Conservation (phyloP, 2,888 invertebrate species). For the Lasioglossum calceatum region DNA sequence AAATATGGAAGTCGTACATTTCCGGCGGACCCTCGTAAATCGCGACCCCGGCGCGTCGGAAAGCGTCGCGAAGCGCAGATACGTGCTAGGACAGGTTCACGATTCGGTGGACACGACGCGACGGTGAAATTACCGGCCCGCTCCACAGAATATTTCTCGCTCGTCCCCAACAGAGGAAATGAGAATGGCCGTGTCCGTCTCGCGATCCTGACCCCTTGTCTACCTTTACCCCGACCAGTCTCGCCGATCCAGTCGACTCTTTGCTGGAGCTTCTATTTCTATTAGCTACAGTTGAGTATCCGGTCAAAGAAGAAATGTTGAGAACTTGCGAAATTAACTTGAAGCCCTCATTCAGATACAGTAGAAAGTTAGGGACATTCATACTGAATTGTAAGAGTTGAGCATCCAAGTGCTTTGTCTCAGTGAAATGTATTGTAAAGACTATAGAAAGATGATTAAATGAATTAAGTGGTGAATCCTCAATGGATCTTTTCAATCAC, state of each 20-base stretch:
- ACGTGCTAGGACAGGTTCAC: slow-evolving; percentile 43
- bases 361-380: too few relatives aligned
- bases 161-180: slow-evolving; percentile 42
- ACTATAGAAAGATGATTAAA: background rate
- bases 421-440: too few relatives aligned
- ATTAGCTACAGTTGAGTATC: too few relatives aligned
- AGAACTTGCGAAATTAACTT: too few relatives aligned
- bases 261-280: background rate
- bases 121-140: slow-evolving; percentile 45
- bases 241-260: background rate
- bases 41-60: slow-evolving; percentile 7
- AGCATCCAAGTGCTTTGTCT: too few relatives aligned
- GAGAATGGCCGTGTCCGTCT: slow-evolving; percentile 27
- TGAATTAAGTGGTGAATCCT: too few relatives aligned
- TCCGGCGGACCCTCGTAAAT: slow-evolving; percentile 62
- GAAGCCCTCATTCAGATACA: too few relatives aligned
- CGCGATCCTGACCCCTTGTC: slow-evolving; percentile 10
- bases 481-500: too few relatives aligned
- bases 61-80: background rate
- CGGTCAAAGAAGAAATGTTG: too few relatives aligned
- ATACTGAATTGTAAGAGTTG: too few relatives aligned
- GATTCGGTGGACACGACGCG: slow-evolving; percentile 45
- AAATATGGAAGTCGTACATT: slow-evolving; percentile 67
- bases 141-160: slow-evolving; percentile 47
- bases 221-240: background rate